Evolutionary conservation across 2,113 vertebrate species (phyloP), one percentile per base, ranked within the genome.

Genomic region (Cryptotis parvus): DNA sequence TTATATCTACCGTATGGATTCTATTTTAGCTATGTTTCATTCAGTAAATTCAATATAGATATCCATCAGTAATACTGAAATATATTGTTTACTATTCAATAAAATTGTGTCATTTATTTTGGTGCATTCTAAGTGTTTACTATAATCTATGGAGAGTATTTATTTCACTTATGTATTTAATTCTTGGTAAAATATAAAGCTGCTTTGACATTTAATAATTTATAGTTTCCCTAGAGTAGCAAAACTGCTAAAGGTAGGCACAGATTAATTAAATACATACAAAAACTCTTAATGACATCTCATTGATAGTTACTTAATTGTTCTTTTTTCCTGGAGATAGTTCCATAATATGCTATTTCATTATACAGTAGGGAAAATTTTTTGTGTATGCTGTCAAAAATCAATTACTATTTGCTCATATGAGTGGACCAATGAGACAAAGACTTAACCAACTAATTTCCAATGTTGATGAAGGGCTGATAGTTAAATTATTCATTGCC

Each of bases 381-480:
- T 97, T 97, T 89, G 94, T 93, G 95, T 97, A 95, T 95, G 69
- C 91, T 91, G 97, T 97, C 95, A 97, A n/a, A 97, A 97, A 97
- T 96, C 92, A 97, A 96, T 98, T 97, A 96, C 74, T 91, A 61
- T 97, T 97, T 95, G 94, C 90, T 91, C 94, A 96, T 95, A 96
- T 94, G 87, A 80, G 72, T 86, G 90, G 93, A 58, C 8, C 95
- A 97, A 92, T 97, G 97, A 97, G 93, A 95, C 96, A 97, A 95
- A 97, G 90, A 97, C 97, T 97, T 98, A 97, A 97, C 94, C 94
- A 98, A 97, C 92, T 97, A 96, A 98, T 96, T 98, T 97, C 90
- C 81, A 96, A 97, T 97, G 97, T 98, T 91, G 96, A 97, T 97
- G 97, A 93, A n/a, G 74, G 88, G 82, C 74, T 92, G 86, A 96